Percentiles rank a stretch among this genome's conserved stretches.
These are phyloP conservation scores for Antitype chi DNA, from an alignment of 2,888 invertebrate species.

Conservation along the genomic window DNA sequence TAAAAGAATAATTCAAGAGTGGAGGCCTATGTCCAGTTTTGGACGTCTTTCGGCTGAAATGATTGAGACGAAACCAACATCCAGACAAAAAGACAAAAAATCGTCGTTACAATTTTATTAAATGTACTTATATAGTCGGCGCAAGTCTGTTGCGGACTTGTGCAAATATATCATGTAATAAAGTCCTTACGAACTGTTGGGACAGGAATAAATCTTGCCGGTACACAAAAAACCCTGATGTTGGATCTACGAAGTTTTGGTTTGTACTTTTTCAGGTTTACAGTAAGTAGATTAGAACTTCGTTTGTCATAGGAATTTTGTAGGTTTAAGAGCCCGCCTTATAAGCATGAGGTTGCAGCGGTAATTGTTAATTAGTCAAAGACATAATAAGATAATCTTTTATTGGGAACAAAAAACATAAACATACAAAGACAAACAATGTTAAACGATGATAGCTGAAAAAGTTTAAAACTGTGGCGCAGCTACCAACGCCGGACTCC, in stretches of 20 bases:
- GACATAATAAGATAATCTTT: no score
- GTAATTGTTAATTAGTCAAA: neutral
- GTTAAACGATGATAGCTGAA: no score
- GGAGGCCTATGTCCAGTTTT: no score
- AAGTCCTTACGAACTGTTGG: constrained; percentile 29
- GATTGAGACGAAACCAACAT: no score
- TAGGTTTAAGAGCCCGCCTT: neutral
- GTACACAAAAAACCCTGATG: constrained; percentile 28
- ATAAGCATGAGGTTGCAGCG: neutral
- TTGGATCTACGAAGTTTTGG: constrained; percentile 17
- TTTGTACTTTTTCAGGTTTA: constrained; percentile 36
- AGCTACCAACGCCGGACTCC: no score
- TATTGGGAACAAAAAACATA: no score
- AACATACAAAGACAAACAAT: no score
- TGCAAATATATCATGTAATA: constrained; percentile 46
- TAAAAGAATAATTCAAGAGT: no score
- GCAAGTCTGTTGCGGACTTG: constrained; percentile 41
- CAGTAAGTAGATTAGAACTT: constrained; percentile 18
- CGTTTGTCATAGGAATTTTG: neutral
- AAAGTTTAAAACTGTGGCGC: no score
- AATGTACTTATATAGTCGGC: neutral
- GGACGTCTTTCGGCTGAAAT: no score
- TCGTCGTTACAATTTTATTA: no score
- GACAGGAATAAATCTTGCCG: constrained; percentile 30
- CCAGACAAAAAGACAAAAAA: no score